A percentile compares a stretch with the other conserved stretches of the same genome.
These are phyloP conservation scores for Eupithecia centaureata DNA, from an alignment of 2,888 invertebrate genomes.

Conservation along the genomic window DNA sequence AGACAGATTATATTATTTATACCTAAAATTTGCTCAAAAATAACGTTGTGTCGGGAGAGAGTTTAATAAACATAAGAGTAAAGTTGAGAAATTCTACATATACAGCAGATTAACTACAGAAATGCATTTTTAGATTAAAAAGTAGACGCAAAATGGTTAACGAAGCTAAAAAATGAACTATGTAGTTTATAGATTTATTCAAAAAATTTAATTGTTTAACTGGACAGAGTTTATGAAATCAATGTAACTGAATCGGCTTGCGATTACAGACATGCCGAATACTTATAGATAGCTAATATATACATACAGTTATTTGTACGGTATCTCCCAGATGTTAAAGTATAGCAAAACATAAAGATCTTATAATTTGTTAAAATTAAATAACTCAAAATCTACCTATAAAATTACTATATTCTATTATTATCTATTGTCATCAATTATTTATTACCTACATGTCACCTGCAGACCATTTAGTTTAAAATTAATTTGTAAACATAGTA, in stretches of 20 bases:
- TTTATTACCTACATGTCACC: neutral
- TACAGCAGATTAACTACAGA: constrained; percentile 25
- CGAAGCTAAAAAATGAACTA: neutral
- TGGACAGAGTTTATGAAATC: neutral
- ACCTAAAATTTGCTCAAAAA: constrained; percentile 44
- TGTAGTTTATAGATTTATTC: neutral
- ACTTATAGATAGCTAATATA: neutral
- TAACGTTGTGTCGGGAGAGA: constrained; percentile 39
- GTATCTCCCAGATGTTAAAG: neutral
- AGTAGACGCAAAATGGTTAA: neutral
- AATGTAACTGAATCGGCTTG: neutral
- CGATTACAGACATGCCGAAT: neutral
- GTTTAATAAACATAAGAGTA: constrained; percentile 18
- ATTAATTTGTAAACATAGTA: neutral
- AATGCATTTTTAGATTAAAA: constrained; percentile 1
- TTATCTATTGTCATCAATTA: neutral
- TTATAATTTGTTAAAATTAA: neutral
- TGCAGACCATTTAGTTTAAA: neutral
- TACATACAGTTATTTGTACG: neutral
- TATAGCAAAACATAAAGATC: neutral
- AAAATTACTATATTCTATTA: too few relatives aligned
- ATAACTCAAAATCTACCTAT: neutral
- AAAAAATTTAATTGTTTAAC: neutral
- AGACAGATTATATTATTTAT: constrained; percentile 33
- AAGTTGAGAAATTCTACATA: neutral